phyloP scores from a whole-genome alignment of 2,888 invertebrate genomes.

The Cryptocheilus praepositus region DNA sequence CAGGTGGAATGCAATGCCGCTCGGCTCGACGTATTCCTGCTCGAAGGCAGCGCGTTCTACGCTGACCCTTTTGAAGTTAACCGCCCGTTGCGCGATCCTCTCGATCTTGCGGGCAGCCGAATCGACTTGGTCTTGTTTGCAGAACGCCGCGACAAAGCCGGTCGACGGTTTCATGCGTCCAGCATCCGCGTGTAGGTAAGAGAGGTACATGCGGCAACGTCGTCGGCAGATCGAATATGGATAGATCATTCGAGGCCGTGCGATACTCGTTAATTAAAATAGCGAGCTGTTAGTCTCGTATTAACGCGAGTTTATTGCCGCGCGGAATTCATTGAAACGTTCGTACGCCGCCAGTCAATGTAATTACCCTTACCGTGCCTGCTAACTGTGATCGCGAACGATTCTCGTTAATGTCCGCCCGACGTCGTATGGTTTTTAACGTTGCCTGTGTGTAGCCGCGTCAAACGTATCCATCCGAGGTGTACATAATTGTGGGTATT shows the following conservation, averaged over 20 bases:
- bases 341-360: conserved; percentile 45
- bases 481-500: too few species aligned
- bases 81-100: neutral
- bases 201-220: too few species aligned
- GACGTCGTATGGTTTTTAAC: neutral
- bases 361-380: conserved; percentile 53
- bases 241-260: conserved; percentile 45
- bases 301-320: conserved; percentile 67
- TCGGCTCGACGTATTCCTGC: conserved; percentile 17
- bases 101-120: neutral
- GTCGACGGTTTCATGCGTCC: too few species aligned
- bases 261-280: conserved; percentile 69
- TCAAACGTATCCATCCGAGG: neutral
- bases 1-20: conserved; percentile 25
- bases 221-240: conserved; percentile 23
- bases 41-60: conserved; percentile 14
- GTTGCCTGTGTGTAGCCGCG: neutral
- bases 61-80: conserved; percentile 25
- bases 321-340: conserved; percentile 67
- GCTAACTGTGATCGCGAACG: conserved; percentile 39
- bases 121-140: neutral
- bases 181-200: too few species aligned
- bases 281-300: conserved; percentile 66
- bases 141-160: conserved; percentile 27
- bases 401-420: conserved; percentile 56